Evolutionary conservation across 2,888 invertebrate genomes (phyloP).

Genomic region (Aleiodes alternator): DNA sequence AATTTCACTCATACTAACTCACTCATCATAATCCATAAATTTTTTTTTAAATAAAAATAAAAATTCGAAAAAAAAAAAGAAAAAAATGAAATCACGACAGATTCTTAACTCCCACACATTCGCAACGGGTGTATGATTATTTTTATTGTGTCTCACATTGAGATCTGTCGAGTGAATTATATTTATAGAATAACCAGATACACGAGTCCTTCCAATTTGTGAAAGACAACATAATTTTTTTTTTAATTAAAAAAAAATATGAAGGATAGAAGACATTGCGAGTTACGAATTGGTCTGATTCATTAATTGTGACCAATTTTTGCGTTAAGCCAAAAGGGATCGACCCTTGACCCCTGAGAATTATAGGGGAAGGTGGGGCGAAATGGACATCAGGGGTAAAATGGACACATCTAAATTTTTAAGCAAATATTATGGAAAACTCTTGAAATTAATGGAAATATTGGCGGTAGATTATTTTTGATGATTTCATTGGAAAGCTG

Average conservation of each 20-base stretch:
- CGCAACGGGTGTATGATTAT: constrained; percentile 34
- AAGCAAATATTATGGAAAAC: too few relatives aligned
- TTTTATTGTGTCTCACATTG: constrained; percentile 47
- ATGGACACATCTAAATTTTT: too few relatives aligned
- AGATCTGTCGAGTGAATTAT: constrained; percentile 43
- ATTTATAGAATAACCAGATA: constrained; percentile 46
- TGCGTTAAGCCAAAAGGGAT: constrained; percentile 55
- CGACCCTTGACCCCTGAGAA: constrained; percentile 28
- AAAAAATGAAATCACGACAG: constrained; percentile 43
- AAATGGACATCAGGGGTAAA: too few relatives aligned
- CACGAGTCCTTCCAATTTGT: constrained; percentile 26
- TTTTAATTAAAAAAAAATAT: too few relatives aligned
- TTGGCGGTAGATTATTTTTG: too few relatives aligned
- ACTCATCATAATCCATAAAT: neutral
- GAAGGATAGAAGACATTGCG: constrained; percentile 42
- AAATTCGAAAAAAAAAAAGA: constrained; percentile 1
- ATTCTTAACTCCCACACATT: constrained; percentile 35
- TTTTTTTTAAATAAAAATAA: neutral
- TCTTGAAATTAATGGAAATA: too few relatives aligned
- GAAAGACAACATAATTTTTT: neutral
- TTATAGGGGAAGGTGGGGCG: too few relatives aligned
- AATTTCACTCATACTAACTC: constrained; percentile 22
- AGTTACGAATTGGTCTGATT: constrained; percentile 53
- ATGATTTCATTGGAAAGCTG: too few relatives aligned
- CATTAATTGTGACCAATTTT: constrained; percentile 66